Conservation (phyloP, 1,140 invertebrate species). For the Sycophaga agraensis region DNA sequence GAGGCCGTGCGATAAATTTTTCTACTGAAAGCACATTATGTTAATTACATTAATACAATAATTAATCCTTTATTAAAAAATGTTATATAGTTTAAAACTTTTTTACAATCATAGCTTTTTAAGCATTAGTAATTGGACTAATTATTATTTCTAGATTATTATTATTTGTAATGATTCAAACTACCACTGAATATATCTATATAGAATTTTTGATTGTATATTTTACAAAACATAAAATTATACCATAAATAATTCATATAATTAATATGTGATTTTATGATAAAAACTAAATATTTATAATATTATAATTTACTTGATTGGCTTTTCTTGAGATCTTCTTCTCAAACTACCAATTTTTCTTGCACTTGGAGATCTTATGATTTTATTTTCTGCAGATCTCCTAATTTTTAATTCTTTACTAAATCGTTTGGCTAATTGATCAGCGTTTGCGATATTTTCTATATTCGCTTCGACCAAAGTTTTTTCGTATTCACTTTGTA, state of each 20-base stretch:
- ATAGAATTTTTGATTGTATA: no score
- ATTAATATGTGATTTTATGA: no score
- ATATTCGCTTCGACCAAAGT: conserved; percentile 68
- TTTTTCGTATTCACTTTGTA: conserved; percentile 72
- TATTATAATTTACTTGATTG: conserved; percentile 37
- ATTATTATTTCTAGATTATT: no score
- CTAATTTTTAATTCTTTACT: conserved; percentile 74
- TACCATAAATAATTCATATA: not conserved
- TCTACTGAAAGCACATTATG: conserved; percentile 35
- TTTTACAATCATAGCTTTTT: no score
- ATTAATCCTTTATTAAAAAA: no score
- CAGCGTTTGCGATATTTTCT: conserved; percentile 62
- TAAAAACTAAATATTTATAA: no score
- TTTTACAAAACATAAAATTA: no score
- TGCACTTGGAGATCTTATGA: conserved; percentile 77
- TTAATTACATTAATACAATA: no score
- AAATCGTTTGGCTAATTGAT: conserved; percentile 69
- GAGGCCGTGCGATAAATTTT: conserved; percentile 44
- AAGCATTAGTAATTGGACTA: no score
- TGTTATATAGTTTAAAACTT: no score
- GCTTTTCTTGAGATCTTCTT: conserved; percentile 65
- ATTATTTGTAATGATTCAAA: no score
- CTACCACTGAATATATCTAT: no score
- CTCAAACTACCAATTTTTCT: conserved; percentile 75
- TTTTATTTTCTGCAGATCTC: conserved; percentile 65